Percentiles rank a stretch among this genome's conserved stretches.
These are phyloP conservation scores for Lithobates sylvaticus DNA, from an alignment of 2,797 vertebrate species.

Conservation along the genomic window DNA sequence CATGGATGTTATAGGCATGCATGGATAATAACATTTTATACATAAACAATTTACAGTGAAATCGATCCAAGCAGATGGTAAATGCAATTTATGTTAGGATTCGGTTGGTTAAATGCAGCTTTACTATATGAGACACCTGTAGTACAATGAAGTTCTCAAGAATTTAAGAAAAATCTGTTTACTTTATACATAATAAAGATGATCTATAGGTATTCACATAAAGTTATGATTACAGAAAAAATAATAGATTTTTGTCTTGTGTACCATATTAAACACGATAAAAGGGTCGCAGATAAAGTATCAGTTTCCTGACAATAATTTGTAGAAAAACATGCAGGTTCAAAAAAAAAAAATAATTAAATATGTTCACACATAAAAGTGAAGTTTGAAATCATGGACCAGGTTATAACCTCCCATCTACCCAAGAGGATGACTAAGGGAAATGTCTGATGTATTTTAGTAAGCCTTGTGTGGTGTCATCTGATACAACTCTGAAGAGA, in stretches of 20 bases:
- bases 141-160: neutral
- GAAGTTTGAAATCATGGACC: too few relatives aligned
- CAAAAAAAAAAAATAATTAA: too few relatives aligned
- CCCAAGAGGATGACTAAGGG: too few relatives aligned
- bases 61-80: neutral
- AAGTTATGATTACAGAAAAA: neutral
- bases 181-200: neutral
- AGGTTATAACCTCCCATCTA: too few relatives aligned
- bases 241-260: neutral
- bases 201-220: neutral
- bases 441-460: too few relatives aligned
- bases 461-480: too few relatives aligned
- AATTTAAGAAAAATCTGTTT: too few relatives aligned
- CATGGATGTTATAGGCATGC: neutral
- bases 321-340: too few relatives aligned
- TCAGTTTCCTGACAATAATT: neutral
- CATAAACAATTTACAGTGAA: neutral
- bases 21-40: conserved; percentile 16
- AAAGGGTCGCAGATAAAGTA: neutral
- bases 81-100: neutral
- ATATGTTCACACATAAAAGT: too few relatives aligned
- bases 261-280: neutral
- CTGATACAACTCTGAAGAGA: too few relatives aligned
- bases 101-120: neutral
- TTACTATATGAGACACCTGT: neutral